A percentile compares a stretch with the other conserved stretches of the same genome.
These are phyloP conservation scores for Diorhabda carinulata DNA, from an alignment of 1,140 invertebrate species.

Conservation along the genomic window DNA sequence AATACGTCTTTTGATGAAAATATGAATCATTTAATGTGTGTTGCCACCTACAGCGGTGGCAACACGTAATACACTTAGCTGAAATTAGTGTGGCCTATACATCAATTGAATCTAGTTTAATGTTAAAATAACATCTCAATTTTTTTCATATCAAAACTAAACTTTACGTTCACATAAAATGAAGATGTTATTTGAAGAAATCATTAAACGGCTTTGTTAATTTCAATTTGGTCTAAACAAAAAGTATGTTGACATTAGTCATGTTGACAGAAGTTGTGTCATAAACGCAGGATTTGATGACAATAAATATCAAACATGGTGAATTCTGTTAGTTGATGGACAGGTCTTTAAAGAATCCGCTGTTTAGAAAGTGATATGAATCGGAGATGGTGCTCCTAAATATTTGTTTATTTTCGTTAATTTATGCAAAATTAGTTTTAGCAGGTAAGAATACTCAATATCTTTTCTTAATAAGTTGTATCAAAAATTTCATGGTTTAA, in stretches of 20 bases:
- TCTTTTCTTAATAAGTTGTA: not conserved
- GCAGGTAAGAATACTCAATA: slow-evolving; percentile 17
- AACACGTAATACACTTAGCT: too few species aligned
- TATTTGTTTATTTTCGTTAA: slow-evolving; percentile 33
- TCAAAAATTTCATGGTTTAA: not conserved
- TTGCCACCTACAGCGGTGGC: too few species aligned
- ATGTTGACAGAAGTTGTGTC: not conserved
- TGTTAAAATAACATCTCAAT: not conserved
- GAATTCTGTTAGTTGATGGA: not conserved
- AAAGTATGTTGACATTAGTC: not conserved
- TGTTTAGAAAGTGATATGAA: slow-evolving; percentile 22
- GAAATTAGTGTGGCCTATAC: too few species aligned
- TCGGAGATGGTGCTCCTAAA: slow-evolving; percentile 28
- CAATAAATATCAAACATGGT: not conserved
- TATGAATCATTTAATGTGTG: too few species aligned
- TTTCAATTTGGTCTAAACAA: not conserved
- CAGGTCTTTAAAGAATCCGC: not conserved
- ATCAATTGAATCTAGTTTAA: too few species aligned
- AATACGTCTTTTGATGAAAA: too few species aligned
- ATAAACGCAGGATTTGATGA: not conserved
- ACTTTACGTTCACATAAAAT: not conserved
- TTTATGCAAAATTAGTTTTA: slow-evolving; percentile 16
- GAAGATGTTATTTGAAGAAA: not conserved
- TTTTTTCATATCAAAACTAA: not conserved
- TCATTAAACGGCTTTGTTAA: too few species aligned